Evolutionary conservation across 2,113 vertebrate genomes (phyloP).

Genomic region (Zeus faber): DNA sequence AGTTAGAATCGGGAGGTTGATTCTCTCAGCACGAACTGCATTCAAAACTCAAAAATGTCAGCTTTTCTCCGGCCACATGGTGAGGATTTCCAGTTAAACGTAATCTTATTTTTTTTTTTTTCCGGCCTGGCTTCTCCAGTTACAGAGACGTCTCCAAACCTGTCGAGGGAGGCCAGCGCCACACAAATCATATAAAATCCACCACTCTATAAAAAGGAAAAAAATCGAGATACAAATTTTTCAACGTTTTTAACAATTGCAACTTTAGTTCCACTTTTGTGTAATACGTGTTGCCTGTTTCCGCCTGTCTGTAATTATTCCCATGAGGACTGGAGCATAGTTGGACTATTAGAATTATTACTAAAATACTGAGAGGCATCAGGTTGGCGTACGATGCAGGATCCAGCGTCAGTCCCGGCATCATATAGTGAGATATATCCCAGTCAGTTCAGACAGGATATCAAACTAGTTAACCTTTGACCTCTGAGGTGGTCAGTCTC

Average conservation of each 20-base stretch:
- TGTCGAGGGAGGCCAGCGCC: conserved; percentile 64
- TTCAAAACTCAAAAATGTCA: too few relatives aligned
- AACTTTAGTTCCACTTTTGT: too few relatives aligned
- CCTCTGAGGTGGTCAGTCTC: conserved; percentile 30
- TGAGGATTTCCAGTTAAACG: conserved; percentile 65
- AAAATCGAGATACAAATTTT: too few relatives aligned
- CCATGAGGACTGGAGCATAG: too few relatives aligned
- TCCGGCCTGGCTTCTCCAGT: conserved; percentile 64
- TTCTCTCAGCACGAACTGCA: too few relatives aligned
- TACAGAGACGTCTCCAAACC: conserved; percentile 77
- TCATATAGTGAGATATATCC: neutral
- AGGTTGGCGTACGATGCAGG: neutral
- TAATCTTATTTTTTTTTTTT: conserved; percentile 58
- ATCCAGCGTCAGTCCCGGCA: neutral
- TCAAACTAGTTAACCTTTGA: conserved; percentile 30
- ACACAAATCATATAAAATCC: conserved; percentile 83
- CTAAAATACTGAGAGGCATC: neutral
- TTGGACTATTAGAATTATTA: neutral
- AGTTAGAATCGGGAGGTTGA: too few relatives aligned
- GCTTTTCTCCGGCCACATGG: conserved; percentile 59
- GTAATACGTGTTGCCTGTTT: too few relatives aligned
- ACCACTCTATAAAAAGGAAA: conserved; percentile 38
- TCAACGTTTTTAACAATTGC: too few relatives aligned
- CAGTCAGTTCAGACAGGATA: conserved; percentile 10
- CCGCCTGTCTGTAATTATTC: too few relatives aligned